A percentile compares a stretch with the other conserved stretches of the same genome.
Evolutionary conservation across 2,113 vertebrate species (phyloP).

Genomic region (Rhinoderma darwinii): DNA sequence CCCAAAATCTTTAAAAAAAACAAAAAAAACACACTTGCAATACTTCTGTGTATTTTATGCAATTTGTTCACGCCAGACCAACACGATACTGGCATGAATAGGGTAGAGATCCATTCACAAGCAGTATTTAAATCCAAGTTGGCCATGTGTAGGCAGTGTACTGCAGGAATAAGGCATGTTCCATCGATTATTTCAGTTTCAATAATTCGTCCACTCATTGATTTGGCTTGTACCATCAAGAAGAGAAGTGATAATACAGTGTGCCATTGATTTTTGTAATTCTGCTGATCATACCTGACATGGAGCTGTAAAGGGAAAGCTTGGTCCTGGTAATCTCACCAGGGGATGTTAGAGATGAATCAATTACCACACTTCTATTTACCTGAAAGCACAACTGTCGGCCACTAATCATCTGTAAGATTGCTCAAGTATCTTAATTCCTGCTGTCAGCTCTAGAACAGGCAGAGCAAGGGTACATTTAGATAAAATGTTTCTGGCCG

Average conservation of each 20-base stretch:
- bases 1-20: not conserved
- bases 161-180: conserved; percentile 72
- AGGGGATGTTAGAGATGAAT: not conserved
- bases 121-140: conserved; percentile 26
- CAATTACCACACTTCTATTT: not conserved
- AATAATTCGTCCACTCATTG: conserved; percentile 80
- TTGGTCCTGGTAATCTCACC: not conserved
- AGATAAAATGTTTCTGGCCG: too few relatives aligned
- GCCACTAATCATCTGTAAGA: too few relatives aligned
- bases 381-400: conserved; percentile 12
- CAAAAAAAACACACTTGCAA: not conserved
- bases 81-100: not conserved
- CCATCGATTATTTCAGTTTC: conserved; percentile 74
- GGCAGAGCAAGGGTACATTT: too few relatives aligned
- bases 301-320: conserved; percentile 64
- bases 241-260: conserved; percentile 82
- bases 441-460: too few relatives aligned
- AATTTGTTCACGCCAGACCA: not conserved
- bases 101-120: not conserved
- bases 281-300: conserved; percentile 78
- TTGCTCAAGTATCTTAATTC: too few relatives aligned
- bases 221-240: conserved; percentile 75
- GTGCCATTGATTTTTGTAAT: conserved; percentile 75
- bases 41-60: not conserved
- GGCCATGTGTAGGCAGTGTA: conserved; percentile 37